Base-by-base conservation (phyloP, 2,113 vertebrate species). In the Piliocolobus tephrosceles region DNA sequence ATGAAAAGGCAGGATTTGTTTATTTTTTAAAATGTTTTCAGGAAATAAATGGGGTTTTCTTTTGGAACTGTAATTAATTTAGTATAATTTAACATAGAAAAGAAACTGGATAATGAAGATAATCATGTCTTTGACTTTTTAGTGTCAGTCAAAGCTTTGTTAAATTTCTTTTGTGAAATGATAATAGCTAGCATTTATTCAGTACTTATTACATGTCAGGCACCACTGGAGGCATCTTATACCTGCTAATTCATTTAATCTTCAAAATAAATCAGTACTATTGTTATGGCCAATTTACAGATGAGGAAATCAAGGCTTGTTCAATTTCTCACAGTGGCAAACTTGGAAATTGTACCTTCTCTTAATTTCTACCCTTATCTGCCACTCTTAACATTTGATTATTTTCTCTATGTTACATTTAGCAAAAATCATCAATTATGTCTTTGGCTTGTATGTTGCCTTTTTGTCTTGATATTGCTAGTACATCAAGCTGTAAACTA, bases 31-130 rank as follows among this genome's bases (percentile, higher is more conserved):
- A 40, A 13, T 96, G 88, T 84, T 95, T 96, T 17, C 45, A 92
- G 40, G 58, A 87, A 95, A 72, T 88, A 97, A 95, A 61, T 45
- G 40, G n/a, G 14, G 66, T 91, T 93, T 83, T 94, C 91, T 90
- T 98, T 86, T 86, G 96, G 79, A 90, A 97, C 83, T 9, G 97
- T 95, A 93, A 92, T 11, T 91, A 27, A 81, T 94, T 97, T 97
- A 93, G 52, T 91, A 72, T 94, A 96, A 89, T 97, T 95, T 83
- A 97, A 78, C 38, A 85, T 85, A 81, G 57, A 93, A 90, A 97
- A 96, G 68, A 58, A 88, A 96, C 50, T 86, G 90, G 84, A 86
- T 96, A 96, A 97, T 98, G 94, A 98, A 98, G 47, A 97, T 90
- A 88, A 88, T 89, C 93, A 87, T 95, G 68, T 96, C 79, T 96